Evolutionary conservation across 2,797 vertebrate species (phyloP).

Genomic region (Galagoides demidoff): DNA sequence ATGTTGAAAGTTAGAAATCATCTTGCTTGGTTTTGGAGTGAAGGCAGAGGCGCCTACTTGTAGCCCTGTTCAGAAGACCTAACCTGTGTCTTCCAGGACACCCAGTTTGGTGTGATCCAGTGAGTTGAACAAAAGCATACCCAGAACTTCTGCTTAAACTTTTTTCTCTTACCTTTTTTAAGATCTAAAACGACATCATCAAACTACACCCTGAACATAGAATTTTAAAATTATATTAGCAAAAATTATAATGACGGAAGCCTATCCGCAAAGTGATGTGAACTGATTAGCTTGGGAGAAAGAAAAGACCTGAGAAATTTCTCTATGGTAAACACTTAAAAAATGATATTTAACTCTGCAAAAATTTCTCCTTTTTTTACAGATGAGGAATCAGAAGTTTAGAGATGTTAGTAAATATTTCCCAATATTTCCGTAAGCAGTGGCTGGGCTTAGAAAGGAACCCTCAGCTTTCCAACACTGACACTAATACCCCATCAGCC

Average conservation of each 20-base stretch:
- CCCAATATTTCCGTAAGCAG: neutral
- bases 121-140: neutral
- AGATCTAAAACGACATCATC: neutral
- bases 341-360: neutral
- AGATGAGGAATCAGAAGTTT: neutral
- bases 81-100: neutral
- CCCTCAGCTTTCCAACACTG: neutral
- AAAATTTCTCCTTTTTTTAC: neutral
- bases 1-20: neutral
- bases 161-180: neutral
- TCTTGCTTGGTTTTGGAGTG: neutral
- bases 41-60: neutral
- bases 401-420: neutral
- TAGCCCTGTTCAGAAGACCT: neutral
- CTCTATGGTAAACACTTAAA: neutral
- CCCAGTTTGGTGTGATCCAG: neutral
- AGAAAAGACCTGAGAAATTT: neutral
- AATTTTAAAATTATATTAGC: slow-evolving; percentile 22
- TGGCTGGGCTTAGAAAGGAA: neutral
- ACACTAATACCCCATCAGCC: neutral
- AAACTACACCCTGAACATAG: neutral
- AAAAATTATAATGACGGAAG: neutral
- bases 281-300: neutral
- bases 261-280: neutral
- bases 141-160: slow-evolving; percentile 8